Conservation (phyloP, 2,888 invertebrate species). For the Leptinotarsa juncta region DNA sequence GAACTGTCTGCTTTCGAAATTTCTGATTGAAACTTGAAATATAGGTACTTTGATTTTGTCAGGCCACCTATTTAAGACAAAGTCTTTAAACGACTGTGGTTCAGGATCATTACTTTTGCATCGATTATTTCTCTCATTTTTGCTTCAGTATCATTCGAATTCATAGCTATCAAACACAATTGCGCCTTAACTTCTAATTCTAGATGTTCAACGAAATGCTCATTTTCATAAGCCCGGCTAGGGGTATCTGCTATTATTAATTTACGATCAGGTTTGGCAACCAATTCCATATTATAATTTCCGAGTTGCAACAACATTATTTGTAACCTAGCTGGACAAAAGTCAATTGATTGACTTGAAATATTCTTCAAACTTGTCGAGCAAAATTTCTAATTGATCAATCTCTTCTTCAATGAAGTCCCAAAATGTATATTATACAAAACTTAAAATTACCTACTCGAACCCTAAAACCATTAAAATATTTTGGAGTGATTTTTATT, state of each 20-base stretch:
- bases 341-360: slow-evolving; percentile 29
- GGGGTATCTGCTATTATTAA: slow-evolving; percentile 40
- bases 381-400: slow-evolving; percentile 18
- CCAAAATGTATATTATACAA: too few species aligned
- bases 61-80: neutral
- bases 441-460: too few species aligned
- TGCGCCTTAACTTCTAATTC: slow-evolving; percentile 36
- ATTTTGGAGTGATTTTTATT: too few species aligned
- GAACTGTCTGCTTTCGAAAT: neutral
- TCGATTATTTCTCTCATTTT: neutral
- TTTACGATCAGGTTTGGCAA: slow-evolving; percentile 42
- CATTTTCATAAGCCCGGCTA: slow-evolving; percentile 31
- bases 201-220: slow-evolving; percentile 28
- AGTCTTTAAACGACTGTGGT: neutral
- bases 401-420: slow-evolving; percentile 28
- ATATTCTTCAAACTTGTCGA: slow-evolving; percentile 29
- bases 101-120: slow-evolving; percentile 4
- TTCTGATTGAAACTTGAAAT: slow-evolving; percentile 8
- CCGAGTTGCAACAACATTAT: slow-evolving; percentile 37
- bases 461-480: too few species aligned
- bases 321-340: slow-evolving; percentile 39
- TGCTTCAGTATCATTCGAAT: slow-evolving; percentile 11
- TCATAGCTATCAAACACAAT: slow-evolving; percentile 26
- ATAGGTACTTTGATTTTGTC: neutral
- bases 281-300: slow-evolving; percentile 36